phyloP scores from a whole-genome alignment of 2,113 vertebrate genomes.

The Atractosteus spatula region DNA sequence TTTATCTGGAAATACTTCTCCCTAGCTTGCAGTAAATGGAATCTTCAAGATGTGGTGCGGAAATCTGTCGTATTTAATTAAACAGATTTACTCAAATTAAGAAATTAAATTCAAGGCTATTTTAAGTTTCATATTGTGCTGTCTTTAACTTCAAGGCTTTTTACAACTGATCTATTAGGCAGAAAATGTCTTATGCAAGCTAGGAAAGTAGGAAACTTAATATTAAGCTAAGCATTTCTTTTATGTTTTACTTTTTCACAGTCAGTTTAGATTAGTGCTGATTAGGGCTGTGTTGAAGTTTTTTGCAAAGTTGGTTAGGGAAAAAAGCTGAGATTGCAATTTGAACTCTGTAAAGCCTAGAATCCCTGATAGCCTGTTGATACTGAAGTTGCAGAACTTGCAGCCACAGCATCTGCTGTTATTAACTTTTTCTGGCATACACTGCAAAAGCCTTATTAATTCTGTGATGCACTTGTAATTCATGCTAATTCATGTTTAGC shows the following conservation, averaged over 20 bases:
- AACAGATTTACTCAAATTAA: not conserved
- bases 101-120: constrained; percentile 4
- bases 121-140: constrained; percentile 4
- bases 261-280: constrained; percentile 6
- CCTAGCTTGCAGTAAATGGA: not conserved
- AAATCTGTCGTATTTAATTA: constrained; percentile 5
- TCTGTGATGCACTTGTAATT: too few relatives aligned
- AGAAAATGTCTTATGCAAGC: not conserved
- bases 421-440: not conserved
- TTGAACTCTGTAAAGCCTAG: not conserved
- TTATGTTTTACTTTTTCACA: not conserved
- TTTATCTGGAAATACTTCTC: not conserved
- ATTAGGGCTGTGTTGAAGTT: not conserved
- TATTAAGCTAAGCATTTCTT: not conserved
- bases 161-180: not conserved
- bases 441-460: too few relatives aligned
- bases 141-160: constrained; percentile 1
- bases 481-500: too few relatives aligned
- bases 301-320: not conserved
- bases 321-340: not conserved
- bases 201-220: not conserved
- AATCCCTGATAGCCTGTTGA: not conserved
- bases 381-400: not conserved
- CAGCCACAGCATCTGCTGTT: not conserved
- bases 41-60: not conserved